phyloP scores from a whole-genome alignment of 1,140 invertebrate species.

The Amphibalanus amphitrite region DNA sequence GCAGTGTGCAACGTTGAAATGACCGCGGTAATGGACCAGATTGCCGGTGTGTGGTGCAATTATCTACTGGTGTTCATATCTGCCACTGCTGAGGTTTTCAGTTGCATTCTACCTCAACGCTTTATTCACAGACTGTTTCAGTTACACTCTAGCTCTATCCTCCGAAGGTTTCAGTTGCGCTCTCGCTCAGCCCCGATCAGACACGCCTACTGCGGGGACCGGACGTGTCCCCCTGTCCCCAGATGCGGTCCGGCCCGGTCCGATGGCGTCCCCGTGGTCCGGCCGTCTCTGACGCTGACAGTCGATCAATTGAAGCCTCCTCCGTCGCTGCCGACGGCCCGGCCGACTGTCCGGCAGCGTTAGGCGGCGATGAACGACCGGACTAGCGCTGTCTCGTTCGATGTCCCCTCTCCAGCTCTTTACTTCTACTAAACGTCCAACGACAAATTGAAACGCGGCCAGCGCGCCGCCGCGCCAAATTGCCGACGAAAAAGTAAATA shows the following conservation, averaged over 20 bases:
- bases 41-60: no score
- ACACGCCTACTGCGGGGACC: no score
- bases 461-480: not conserved
- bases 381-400: constrained; percentile 3
- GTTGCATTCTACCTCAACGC: no score
- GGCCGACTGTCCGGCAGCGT: not conserved
- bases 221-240: not conserved
- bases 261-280: not conserved
- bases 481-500: not conserved
- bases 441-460: constrained; percentile 1
- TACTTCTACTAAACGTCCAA: constrained; percentile 4
- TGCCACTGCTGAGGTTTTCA: no score
- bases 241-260: not conserved
- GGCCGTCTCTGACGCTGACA: not conserved
- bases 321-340: no score
- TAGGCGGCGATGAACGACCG: not conserved
- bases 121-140: no score
- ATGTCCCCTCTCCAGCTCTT: constrained; percentile 8
- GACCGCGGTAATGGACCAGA: no score
- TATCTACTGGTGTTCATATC: no score
- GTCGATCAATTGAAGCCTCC: not conserved
- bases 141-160: no score
- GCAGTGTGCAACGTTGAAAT: no score
- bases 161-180: no score
- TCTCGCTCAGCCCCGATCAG: no score